These are phyloP conservation scores for Balaeniceps rex DNA, from an alignment of 2,113 vertebrate genomes.

Conservation along the genomic window DNA sequence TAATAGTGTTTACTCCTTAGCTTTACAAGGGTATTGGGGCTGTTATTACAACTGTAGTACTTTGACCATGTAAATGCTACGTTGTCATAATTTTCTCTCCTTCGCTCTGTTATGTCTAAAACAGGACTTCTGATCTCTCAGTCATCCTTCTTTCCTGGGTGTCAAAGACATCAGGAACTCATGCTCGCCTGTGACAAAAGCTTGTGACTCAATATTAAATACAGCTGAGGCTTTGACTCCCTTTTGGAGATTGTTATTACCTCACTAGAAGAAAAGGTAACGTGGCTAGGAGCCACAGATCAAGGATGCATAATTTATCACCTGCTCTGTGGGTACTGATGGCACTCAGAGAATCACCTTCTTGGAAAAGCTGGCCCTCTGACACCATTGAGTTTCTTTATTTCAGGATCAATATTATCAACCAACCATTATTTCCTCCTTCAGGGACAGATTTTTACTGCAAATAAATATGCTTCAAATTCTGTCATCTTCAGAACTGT, in stretches of 20 bases:
- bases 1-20: conserved; percentile 27
- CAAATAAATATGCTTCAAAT: not conserved
- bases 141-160: not conserved
- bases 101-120: not conserved
- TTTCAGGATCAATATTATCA: not conserved
- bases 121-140: not conserved
- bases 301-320: not conserved
- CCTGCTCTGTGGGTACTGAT: not conserved
- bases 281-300: not conserved
- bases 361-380: conserved; percentile 1
- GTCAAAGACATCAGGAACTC: not conserved
- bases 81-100: conserved; percentile 23
- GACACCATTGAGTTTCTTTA: not conserved
- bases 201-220: not conserved
- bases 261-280: not conserved
- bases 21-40: not conserved
- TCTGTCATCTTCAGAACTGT: not conserved
- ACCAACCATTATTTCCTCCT: not conserved
- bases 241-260: not conserved
- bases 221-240: not conserved
- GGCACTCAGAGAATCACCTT: not conserved
- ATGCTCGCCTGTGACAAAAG: not conserved
- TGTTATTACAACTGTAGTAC: conserved; percentile 29
- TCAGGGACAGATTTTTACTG: not conserved
- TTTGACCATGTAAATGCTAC: conserved; percentile 41